Evolutionary conservation across 2,797 vertebrate genomes (phyloP), one percentile per base, ranked within the genome.

Genomic region (Sebastiscus tertius): DNA sequence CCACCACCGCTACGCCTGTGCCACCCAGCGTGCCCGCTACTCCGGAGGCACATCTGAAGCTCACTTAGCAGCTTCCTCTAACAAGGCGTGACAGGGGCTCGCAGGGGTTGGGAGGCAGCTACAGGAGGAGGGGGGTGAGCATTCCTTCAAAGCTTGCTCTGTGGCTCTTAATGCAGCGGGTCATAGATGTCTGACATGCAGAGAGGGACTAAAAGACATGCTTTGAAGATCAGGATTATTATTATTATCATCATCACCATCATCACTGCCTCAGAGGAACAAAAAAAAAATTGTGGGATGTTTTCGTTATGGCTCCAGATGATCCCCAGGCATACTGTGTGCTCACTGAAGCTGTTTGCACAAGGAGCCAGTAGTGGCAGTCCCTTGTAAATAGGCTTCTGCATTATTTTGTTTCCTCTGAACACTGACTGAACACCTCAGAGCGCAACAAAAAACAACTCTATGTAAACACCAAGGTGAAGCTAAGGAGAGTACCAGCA

Each of bases 31-130:
- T 55, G 86, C 83, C 72, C 33, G 12, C 76, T 83, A 9, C 78
- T 88, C 91, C 73, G 9, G 39, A 66, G 90, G 88, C 92, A 82
- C 79, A 85, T 92, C 56, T 86, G 83, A 79, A 87, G 89, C 88
- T 90, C 89, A 86, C 86, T 94, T 92, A 89, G 92, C 88, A 87
- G 89, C 89, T 89, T 86, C 83, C 63, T 74, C 85, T 93, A 94
- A 94, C 69, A 55, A 76, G 74, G 77, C 63, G 0, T 92, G 94
- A 94, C 92, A 90, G 80, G 71, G 82, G 82, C 88, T 91, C 4
- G 54, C 76, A 86, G 82, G 69, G 83, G 22, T 55, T 72, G 73
- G 75, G 24, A 55, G 68, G 60, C 71, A 58, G 76, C 56, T 39
- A 34, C 22, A 34, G 58, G 49, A 82, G 49, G 65, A 69, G 58